These are phyloP conservation scores for Drosophila suzukii DNA, from an alignment of 1,140 invertebrate genomes.

Conservation along the genomic window DNA sequence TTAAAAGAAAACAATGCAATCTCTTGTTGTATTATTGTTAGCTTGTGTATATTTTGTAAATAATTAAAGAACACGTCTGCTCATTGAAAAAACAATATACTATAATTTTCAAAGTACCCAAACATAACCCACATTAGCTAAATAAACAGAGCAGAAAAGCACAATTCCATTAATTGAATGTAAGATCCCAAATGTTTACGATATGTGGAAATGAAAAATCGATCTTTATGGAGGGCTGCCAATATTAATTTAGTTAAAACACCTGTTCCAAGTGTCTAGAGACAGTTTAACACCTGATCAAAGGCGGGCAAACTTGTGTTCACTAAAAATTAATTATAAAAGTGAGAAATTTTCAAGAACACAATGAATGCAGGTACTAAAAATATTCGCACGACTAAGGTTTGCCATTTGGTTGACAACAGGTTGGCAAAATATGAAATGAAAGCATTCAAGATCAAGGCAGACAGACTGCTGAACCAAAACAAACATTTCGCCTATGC, in stretches of 20 bases:
- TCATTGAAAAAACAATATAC: not conserved
- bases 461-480: constrained; percentile 61
- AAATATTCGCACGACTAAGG: constrained; percentile 61
- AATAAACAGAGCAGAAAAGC: not conserved
- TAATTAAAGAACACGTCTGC: not conserved
- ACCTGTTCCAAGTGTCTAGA: constrained; percentile 23
- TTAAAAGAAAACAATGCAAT: not conserved
- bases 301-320: constrained; percentile 7
- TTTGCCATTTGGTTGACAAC: constrained; percentile 64
- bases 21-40: too few species aligned
- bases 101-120: not conserved
- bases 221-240: constrained; percentile 7
- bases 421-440: constrained; percentile 51
- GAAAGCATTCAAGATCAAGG: constrained; percentile 76
- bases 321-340: not conserved
- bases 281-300: constrained; percentile 7
- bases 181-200: constrained; percentile 13
- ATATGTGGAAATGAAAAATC: constrained; percentile 2
- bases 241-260: constrained; percentile 14
- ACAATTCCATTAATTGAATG: constrained; percentile 8
- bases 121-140: constrained; percentile 7
- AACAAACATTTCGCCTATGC: constrained; percentile 46
- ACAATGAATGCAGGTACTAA: constrained; percentile 60
- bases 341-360: constrained; percentile 32
- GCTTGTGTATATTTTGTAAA: not conserved